Evolutionary conservation across 35 echinoderm and acorn worm genomes (phyloP).

Genomic region (Hemicentrotus pulcherrimus): DNA sequence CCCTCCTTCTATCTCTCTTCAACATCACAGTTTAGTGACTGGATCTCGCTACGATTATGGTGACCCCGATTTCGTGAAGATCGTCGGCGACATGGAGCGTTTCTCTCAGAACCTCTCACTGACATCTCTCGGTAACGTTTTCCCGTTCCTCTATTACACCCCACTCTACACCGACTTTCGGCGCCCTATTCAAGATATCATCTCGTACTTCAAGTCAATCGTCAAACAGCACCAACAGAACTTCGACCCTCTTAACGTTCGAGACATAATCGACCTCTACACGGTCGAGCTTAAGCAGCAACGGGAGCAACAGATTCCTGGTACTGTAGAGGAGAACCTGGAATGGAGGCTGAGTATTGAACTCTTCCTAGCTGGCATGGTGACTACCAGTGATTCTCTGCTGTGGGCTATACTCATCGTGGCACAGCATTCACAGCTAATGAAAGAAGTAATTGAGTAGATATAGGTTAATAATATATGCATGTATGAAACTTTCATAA

Average conservation of each 20-base stretch:
- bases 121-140: background rate
- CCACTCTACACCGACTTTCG: background rate
- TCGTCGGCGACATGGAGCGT: background rate
- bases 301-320: background rate
- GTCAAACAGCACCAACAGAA: conserved; percentile 39
- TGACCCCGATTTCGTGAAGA: background rate
- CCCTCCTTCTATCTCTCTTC: background rate
- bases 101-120: background rate
- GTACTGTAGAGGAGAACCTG: background rate
- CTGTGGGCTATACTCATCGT: background rate
- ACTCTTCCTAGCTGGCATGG: background rate
- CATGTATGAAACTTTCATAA: background rate
- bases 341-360: background rate
- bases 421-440: background rate
- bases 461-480: background rate
- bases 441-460: background rate
- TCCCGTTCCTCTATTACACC: background rate
- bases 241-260: conserved; percentile 29
- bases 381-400: background rate
- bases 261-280: conserved; percentile 58
- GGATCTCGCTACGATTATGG: background rate
- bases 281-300: conserved; percentile 17
- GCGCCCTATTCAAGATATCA: background rate
- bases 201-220: background rate
- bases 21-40: background rate